Base-by-base conservation (phyloP, 2,888 invertebrate species). In the Brenthis ino region DNA sequence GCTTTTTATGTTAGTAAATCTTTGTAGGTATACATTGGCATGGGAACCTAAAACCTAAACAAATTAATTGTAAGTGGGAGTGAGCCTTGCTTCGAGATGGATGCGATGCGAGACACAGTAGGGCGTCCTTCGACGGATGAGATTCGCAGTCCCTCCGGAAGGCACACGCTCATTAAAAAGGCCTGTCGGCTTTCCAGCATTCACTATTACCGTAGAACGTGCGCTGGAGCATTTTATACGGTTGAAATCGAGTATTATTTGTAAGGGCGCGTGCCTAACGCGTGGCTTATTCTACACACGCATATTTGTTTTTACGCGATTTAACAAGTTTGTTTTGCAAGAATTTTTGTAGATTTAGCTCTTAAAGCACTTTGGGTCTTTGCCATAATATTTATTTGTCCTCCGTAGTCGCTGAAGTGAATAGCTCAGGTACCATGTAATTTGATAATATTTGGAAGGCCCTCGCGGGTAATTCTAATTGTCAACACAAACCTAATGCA, bases 241-340 rank as follows among this genome's bases (percentile, higher is more conserved):
- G 75, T 74, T 78, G 78, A 78, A 78, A 80, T 79, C 78, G 77
- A 77, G 78, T 77, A 77, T 76, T 79, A 79, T 79, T 81, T 81
- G 77, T 80, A 72, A 75, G 72, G 72, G 70, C 82, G 80, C 83
- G 85, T 84, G 85, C 54, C 75, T 61, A 72, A 67, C 87, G 79
- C 84, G 87, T 83, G 86, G 69, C 77, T 79, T 75, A 77, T 74
- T 74, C 76, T 77, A 73, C 77, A 74, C 80, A 74, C 80, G 80
- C 77, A 80, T 89, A 88, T 91, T 91, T 90, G 88, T 84, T 88
- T 86, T 87, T 91, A 88, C 88, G 81, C 89, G 87, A 89, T 89
- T 89, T 89, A 87, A 87, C 85, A 80, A 85, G 86, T 86, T 85
- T 85, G 85, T 86, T 85, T 76, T 77, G 66, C 65, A 56, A 66